Base-by-base conservation (phyloP, 64 coral and sea anemone genomes). In the Dendronephthya gigantea region DNA sequence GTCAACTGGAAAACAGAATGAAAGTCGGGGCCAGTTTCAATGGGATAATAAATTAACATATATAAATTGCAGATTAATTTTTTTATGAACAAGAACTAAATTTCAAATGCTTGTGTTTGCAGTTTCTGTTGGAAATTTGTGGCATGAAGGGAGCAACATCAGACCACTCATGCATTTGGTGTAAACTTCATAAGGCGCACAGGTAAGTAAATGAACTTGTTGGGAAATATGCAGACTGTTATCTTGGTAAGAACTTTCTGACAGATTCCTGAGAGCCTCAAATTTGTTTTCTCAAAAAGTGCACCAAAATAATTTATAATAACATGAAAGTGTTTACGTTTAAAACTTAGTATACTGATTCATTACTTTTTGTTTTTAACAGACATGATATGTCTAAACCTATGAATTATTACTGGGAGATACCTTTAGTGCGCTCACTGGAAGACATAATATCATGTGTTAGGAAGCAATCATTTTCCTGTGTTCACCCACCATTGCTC, bases 331-430 rank as follows among this genome's bases (percentile, higher is more conserved):
- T 52, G 13, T 1, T 52, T 12, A 52, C 9, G 0, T 8, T 10
- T 50, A 50, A 50, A 17, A 50, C 8, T 50, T n/a, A n/a, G n/a
- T n/a, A n/a, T n/a, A n/a, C n/a, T n/a, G n/a, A 52, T 0, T 52
- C 23, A 2, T 1, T 52, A 22, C 1, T 1, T 52, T 52, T 52
- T n/a, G n/a, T n/a, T 1, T 52, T 52, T 16, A 52, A 52, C 30
- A 74, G 68, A 27, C 68, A 74, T 74, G 68, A 74, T 27, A 74
- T 74, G 68, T 74, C 68, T 28, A 74, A 79, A 39, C 72, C 72
- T 1, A 34, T 33, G 72, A 34, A 79, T 34, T 34, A 36, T 29
- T 79, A 79, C 72, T 79, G 72, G 72, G 72, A 39, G 28, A 12
- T 36, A 79, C 30, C 30, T 15, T 34, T 79, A 2, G 72, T 33